Conservation (phyloP, 2,888 invertebrate species). For the Hirudinaria manillensis region DNA sequence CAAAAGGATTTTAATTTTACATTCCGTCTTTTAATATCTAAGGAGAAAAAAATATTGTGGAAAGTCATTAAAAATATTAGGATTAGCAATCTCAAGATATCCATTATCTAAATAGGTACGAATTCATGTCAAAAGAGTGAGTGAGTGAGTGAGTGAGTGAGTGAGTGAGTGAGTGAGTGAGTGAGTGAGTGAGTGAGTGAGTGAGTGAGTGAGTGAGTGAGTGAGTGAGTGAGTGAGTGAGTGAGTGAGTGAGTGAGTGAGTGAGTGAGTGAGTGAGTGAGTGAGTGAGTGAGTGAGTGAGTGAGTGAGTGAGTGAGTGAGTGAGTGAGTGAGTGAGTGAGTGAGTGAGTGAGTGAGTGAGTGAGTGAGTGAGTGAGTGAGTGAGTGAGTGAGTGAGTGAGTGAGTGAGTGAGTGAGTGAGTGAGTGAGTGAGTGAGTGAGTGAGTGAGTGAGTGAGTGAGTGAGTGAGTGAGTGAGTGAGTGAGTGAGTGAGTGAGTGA, state of each 20-base stretch:
- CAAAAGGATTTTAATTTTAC: too few species aligned
- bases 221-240: constrained; percentile 7
- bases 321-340: constrained; percentile 27
- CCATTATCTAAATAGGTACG: not conserved
- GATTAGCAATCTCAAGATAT: not conserved
- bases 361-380: constrained; percentile 24
- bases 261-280: constrained; percentile 27
- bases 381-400: constrained; percentile 24
- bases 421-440: constrained; percentile 25
- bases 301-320: constrained; percentile 26
- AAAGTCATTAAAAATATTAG: too few species aligned
- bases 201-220: constrained; percentile 37
- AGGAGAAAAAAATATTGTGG: too few species aligned
- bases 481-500: constrained; percentile 26
- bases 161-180: constrained; percentile 39
- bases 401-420: constrained; percentile 24
- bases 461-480: constrained; percentile 27
- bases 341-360: constrained; percentile 26
- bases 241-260: constrained; percentile 26
- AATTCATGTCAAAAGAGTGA: not conserved
- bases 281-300: constrained; percentile 27
- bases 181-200: constrained; percentile 39
- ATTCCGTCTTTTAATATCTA: too few species aligned
- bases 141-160: constrained; percentile 35
- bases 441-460: constrained; percentile 27